A percentile compares a stretch with the other conserved stretches of the same genome.
Evolutionary conservation across 2,113 vertebrate genomes (phyloP).

Genomic region (Emydura subglobosa): DNA sequence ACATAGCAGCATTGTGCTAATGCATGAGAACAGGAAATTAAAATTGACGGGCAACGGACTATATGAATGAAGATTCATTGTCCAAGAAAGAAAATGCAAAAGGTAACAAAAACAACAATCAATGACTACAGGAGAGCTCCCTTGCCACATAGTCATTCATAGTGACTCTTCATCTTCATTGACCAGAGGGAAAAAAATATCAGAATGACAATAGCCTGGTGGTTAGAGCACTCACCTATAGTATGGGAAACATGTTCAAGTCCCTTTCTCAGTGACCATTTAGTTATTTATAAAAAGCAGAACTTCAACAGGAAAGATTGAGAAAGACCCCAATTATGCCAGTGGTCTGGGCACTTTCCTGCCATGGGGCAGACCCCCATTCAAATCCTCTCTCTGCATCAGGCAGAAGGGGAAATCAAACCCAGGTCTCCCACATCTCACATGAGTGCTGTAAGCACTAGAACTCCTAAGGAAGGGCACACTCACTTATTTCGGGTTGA

Average conservation of each 20-base stretch:
- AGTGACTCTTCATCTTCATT: neutral
- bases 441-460: neutral
- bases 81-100: conserved; percentile 23
- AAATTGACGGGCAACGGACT: neutral
- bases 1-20: neutral
- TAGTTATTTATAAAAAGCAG: neutral
- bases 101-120: conserved; percentile 25
- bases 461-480: neutral
- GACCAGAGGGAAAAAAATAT: neutral
- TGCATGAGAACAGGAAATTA: neutral
- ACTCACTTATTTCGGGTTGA: neutral
- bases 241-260: neutral
- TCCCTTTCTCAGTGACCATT: neutral
- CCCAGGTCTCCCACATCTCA: neutral
- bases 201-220: neutral
- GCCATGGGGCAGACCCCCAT: neutral
- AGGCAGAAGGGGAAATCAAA: neutral
- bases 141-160: neutral
- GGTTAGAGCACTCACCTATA: neutral
- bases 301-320: neutral
- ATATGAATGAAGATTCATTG: neutral
- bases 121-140: neutral
- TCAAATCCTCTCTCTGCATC: neutral
- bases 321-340: neutral
- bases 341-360: neutral